Conservation (phyloP, 2,888 invertebrate genomes). For the Nephrotoma guestfalica region DNA sequence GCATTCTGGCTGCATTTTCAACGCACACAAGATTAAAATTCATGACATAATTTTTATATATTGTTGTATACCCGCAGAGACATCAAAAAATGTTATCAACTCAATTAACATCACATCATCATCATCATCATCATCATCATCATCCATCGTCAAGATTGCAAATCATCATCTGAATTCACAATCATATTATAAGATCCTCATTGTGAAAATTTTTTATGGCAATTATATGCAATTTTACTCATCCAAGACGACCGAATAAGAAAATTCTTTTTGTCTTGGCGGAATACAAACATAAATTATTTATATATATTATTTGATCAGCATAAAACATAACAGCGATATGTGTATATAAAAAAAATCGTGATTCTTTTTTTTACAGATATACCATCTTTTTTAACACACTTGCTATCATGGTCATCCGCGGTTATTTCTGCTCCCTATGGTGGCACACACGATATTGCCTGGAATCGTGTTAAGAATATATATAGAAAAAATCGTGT, state of each 20-base stretch:
- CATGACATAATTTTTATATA: not conserved
- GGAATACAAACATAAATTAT: not conserved
- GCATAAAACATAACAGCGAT: not conserved
- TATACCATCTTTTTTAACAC: not conserved
- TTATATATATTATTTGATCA: not conserved
- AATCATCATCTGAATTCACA: not conserved
- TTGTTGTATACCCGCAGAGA: not conserved
- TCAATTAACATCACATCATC: not conserved
- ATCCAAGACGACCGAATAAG: not conserved
- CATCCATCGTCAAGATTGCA: not conserved
- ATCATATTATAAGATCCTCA: not conserved
- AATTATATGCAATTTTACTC: not conserved
- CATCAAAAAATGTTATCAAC: not conserved
- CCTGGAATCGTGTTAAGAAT: not conserved
- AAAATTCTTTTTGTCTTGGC: not conserved
- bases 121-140: not conserved
- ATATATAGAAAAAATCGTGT: not conserved
- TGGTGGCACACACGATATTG: not conserved
- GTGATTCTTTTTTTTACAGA: not conserved
- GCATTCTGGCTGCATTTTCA: not conserved
- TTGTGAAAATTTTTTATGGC: not conserved
- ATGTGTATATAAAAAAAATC: not conserved
- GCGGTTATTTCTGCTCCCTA: not conserved
- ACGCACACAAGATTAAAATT: not conserved
- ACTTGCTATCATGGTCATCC: not conserved